Evolutionary conservation across 2,113 vertebrate genomes (phyloP).

Genomic region (Dunckerocampus dactyliophorus): DNA sequence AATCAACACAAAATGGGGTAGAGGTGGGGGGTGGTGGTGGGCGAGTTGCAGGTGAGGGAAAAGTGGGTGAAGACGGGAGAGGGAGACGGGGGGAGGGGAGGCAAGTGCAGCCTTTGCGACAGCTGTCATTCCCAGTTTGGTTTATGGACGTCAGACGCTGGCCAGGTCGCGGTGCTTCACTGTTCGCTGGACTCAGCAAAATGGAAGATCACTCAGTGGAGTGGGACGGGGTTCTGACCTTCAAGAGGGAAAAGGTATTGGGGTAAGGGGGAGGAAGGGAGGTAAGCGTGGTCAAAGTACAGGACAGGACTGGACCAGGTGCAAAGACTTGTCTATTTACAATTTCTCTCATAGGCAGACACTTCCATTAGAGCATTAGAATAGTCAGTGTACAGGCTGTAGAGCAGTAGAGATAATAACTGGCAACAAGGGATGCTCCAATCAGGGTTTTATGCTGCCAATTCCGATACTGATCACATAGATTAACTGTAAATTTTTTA

Average conservation of each 20-base stretch:
- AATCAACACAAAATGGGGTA: conserved; percentile 39
- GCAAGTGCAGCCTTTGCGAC: conserved; percentile 44
- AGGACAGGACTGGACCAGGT: not conserved
- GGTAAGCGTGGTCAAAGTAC: not conserved
- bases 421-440: too few species aligned
- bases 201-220: conserved; percentile 55
- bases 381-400: too few species aligned
- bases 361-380: too few species aligned
- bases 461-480: too few species aligned
- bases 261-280: conserved; percentile 4
- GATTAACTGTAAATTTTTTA: too few species aligned
- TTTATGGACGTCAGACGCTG: conserved; percentile 71
- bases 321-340: not conserved
- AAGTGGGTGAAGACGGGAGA: conserved; percentile 29
- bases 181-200: conserved; percentile 63
- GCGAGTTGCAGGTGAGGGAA: not conserved
- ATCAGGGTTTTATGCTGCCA: too few species aligned
- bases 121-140: conserved; percentile 80
- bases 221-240: conserved; percentile 50
- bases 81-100: conserved; percentile 9
- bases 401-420: too few species aligned
- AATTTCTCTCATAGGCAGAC: too few species aligned
- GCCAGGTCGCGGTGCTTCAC: conserved; percentile 43
- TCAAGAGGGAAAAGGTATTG: conserved; percentile 35
- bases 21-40: conserved; percentile 38